phyloP scores from a whole-genome alignment of 2,113 vertebrate genomes.

The Tretioscincus oriximinensis region DNA sequence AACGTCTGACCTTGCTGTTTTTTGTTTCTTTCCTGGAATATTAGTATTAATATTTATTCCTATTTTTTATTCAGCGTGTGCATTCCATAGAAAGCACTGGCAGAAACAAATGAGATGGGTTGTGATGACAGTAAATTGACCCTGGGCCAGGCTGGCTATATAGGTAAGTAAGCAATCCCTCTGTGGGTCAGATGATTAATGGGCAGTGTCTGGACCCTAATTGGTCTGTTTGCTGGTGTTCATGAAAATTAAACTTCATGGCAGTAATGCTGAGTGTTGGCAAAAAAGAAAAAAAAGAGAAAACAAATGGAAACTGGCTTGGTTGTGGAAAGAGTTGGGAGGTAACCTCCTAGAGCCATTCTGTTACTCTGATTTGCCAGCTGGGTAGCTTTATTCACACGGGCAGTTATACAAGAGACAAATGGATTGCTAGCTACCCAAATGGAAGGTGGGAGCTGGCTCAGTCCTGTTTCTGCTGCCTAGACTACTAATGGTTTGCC shows the following conservation, averaged over 20 bases:
- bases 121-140: conserved; percentile 9
- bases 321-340: too few species aligned
- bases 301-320: background rate
- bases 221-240: conserved; percentile 16
- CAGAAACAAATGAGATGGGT: background rate
- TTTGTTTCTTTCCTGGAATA: background rate
- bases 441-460: background rate
- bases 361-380: conserved; percentile 4
- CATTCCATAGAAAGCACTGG: background rate
- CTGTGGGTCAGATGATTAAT: background rate
- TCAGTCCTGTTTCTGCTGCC: background rate
- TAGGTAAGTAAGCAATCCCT: conserved; percentile 15
- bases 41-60: background rate
- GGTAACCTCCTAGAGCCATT: background rate
- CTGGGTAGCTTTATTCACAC: background rate
- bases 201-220: conserved; percentile 14
- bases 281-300: background rate
- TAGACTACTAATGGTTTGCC: background rate
- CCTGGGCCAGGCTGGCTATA: background rate
- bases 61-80: background rate
- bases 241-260: conserved; percentile 25
- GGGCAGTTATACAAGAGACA: background rate
- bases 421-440: background rate
- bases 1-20: background rate
- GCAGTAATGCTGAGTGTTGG: conserved; percentile 1